phyloP scores from a whole-genome alignment of 1,140 invertebrate genomes.

The Oscheius sp. region DNA sequence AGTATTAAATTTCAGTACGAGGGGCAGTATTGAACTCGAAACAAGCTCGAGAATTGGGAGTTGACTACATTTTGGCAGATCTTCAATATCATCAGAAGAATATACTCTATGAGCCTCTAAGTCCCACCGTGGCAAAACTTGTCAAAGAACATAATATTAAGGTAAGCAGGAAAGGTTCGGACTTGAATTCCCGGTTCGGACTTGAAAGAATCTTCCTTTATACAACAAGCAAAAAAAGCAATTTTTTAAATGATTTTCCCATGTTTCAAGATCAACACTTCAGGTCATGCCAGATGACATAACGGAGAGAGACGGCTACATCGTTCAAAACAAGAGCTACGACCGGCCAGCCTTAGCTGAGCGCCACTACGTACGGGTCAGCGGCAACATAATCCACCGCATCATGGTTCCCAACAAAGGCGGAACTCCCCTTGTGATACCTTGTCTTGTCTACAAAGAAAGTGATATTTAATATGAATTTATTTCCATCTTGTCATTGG shows the following conservation, averaged over 20 bases:
- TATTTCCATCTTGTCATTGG: not conserved
- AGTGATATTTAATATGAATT: conserved; percentile 14
- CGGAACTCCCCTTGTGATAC: conserved; percentile 12
- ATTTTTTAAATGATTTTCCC: conserved; percentile 8
- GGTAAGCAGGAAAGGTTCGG: conserved; percentile 28
- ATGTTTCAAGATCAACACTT: conserved; percentile 22
- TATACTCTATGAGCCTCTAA: conserved; percentile 58
- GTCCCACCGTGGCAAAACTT: conserved; percentile 48
- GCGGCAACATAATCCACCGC: conserved; percentile 55
- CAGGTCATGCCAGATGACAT: conserved; percentile 59
- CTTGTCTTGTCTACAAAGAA: conserved; percentile 30
- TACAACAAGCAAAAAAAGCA: not conserved
- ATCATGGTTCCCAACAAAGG: conserved; percentile 31
- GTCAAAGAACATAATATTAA: conserved; percentile 58
- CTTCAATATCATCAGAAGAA: conserved; percentile 58
- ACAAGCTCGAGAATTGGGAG: conserved; percentile 51
- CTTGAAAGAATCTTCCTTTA: not conserved
- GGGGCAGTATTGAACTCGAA: conserved; percentile 53
- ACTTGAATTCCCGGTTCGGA: not conserved
- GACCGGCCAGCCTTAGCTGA: conserved; percentile 38
- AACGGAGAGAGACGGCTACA: conserved; percentile 54
- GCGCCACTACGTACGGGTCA: conserved; percentile 43
- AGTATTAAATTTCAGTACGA: conserved; percentile 40
- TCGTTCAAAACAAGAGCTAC: conserved; percentile 55
- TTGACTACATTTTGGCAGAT: conserved; percentile 54